These are phyloP conservation scores for Metridium senile DNA, from an alignment of 92 coral and sea anemone genomes.

Conservation along the genomic window DNA sequence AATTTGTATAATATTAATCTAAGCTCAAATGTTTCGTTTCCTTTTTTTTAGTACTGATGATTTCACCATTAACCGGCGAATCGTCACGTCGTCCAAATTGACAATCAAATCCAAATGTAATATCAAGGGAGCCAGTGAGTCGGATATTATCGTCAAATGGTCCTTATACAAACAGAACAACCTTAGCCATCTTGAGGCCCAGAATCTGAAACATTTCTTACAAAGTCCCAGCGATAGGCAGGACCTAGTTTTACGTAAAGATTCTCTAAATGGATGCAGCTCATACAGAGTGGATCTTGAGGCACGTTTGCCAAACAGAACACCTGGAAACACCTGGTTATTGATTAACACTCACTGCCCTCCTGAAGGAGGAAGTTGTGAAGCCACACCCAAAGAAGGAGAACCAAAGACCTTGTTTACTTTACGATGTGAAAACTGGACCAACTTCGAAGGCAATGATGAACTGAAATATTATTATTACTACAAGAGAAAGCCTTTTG, in stretches of 20 bases:
- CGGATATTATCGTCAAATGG: constrained; percentile 1
- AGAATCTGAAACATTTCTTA: neutral
- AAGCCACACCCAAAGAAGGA: constrained; percentile 26
- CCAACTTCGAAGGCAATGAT: neutral
- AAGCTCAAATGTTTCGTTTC: too few relatives aligned
- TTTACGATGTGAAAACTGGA: constrained; percentile 50
- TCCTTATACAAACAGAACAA: constrained; percentile 14
- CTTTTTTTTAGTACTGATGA: constrained; percentile 3
- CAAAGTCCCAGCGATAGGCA: neutral
- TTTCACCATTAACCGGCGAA: constrained; percentile 12
- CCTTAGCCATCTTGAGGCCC: constrained; percentile 5
- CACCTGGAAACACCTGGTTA: constrained; percentile 44
- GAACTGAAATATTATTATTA: constrained; percentile 20
- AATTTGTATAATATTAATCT: too few relatives aligned
- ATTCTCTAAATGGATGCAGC: constrained; percentile 36
- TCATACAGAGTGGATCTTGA: constrained; percentile 41
- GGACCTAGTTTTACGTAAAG: constrained; percentile 28
- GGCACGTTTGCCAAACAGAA: constrained; percentile 23
- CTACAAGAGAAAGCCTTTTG: constrained; percentile 13
- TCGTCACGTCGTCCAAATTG: constrained; percentile 27
- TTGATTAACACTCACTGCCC: constrained; percentile 21
- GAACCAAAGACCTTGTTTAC: constrained; percentile 9
- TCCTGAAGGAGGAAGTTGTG: constrained; percentile 54
- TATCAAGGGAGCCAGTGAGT: constrained; percentile 3
- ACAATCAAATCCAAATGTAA: constrained; percentile 33